These are phyloP conservation scores for Chelonia mydas DNA, from an alignment of 2,797 vertebrate genomes.

Conservation along the genomic window DNA sequence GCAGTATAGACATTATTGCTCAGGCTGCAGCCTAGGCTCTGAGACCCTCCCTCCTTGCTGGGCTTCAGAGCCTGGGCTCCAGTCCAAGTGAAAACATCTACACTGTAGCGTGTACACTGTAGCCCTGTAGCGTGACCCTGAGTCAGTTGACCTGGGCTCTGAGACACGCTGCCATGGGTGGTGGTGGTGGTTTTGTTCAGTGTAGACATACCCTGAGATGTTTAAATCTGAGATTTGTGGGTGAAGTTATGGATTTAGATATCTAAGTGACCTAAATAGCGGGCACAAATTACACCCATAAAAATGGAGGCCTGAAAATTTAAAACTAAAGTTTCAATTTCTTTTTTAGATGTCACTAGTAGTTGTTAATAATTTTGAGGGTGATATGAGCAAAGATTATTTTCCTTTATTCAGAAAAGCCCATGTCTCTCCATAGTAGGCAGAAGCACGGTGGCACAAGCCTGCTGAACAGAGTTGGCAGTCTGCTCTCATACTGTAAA, in stretches of 20 bases:
- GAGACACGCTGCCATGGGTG: not conserved
- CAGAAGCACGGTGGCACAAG: not conserved
- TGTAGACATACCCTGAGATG: not conserved
- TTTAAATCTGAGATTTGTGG: not conserved
- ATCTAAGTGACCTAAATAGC: not conserved
- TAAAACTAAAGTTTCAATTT: not conserved
- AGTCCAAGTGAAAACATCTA: not conserved
- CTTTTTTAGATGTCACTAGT: not conserved
- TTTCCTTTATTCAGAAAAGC: not conserved
- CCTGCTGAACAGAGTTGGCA: not conserved
- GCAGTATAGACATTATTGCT: not conserved
- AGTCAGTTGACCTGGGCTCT: not conserved
- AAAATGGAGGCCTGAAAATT: not conserved
- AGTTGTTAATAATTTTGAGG: not conserved
- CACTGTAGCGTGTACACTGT: too few species aligned
- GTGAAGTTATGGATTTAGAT: not conserved
- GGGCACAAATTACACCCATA: not conserved
- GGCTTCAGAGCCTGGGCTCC: not conserved
- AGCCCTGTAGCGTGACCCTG: not conserved
- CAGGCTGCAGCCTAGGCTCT: not conserved
- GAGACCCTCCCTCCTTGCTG: not conserved
- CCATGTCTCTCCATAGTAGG: not conserved
- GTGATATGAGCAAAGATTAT: not conserved
- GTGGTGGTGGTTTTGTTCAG: not conserved
- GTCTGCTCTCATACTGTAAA: not conserved